Evolutionary conservation across 1,140 invertebrate species (phyloP).

Genomic region (Coboldia fuscipes): DNA sequence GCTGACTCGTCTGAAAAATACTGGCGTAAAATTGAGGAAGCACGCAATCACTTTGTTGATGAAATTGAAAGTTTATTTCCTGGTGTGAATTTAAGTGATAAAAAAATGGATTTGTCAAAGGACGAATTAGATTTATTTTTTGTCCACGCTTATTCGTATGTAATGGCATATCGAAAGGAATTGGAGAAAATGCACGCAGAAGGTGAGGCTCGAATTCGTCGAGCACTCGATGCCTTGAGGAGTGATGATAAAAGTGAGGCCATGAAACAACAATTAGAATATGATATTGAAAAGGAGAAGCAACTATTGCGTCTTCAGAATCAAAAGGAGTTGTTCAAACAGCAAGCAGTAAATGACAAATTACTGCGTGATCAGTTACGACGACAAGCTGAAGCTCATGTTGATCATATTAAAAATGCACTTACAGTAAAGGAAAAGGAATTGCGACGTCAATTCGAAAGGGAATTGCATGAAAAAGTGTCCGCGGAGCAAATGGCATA

Average conservation of each 20-base stretch:
- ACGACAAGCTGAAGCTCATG: conserved; percentile 58
- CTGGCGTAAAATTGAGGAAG: conserved; percentile 45
- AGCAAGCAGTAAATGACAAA: conserved; percentile 41
- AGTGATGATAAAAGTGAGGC: conserved; percentile 20
- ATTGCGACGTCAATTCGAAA: conserved; percentile 34
- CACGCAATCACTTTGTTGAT: conserved; percentile 42
- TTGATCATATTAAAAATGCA: conserved; percentile 58
- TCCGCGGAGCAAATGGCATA: conserved; percentile 43
- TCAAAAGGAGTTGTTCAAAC: conserved; percentile 27
- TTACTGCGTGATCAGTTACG: conserved; percentile 57
- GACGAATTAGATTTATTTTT: conserved; percentile 47
- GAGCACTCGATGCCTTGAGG: conserved; percentile 33
- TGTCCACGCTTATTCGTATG: conserved; percentile 38
- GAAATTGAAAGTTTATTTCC: conserved; percentile 53
- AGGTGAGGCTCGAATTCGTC: conserved; percentile 31
- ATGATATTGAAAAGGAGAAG: conserved; percentile 29
- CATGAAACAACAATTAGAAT: conserved; percentile 25
- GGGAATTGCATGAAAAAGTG: conserved; percentile 44
- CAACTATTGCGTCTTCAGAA: conserved; percentile 27
- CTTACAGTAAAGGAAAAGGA: conserved; percentile 48
- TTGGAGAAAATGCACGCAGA: conserved; percentile 41
- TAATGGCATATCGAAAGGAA: conserved; percentile 45
- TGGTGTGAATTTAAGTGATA: conserved; percentile 36
- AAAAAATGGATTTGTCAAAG: conserved; percentile 33
- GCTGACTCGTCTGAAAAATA: conserved; percentile 41